Evolutionary conservation across 1,140 invertebrate genomes (phyloP).

Genomic region (Sminthurinus signatus): DNA sequence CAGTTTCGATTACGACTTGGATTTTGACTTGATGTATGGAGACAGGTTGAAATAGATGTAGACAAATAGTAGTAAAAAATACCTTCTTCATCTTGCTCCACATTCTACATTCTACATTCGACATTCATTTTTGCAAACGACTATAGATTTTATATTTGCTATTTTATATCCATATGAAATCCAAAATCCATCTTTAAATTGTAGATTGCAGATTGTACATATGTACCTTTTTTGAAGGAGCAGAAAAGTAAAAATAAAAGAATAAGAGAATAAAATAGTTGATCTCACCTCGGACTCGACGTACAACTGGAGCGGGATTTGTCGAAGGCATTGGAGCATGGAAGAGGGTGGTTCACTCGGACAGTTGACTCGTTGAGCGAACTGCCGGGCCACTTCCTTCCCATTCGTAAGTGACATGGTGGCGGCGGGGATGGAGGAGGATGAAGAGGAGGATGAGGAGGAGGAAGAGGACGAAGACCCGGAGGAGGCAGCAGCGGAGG

Average conservation of each 20-base stretch:
- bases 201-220: background rate
- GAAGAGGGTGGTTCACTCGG: constrained; percentile 36
- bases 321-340: constrained; percentile 39
- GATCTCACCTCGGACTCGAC: constrained; percentile 37
- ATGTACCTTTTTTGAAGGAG: background rate
- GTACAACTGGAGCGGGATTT: constrained; percentile 39
- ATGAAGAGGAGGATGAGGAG: background rate
- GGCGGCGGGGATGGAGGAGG: constrained; percentile 84
- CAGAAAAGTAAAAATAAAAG: background rate
- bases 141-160: too few species aligned
- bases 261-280: background rate
- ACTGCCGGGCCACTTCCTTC: constrained; percentile 38
- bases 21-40: too few species aligned
- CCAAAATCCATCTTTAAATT: too few species aligned
- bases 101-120: too few species aligned
- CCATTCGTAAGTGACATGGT: constrained; percentile 56
- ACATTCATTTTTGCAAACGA: too few species aligned
- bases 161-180: too few species aligned
- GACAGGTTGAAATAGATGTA: too few species aligned
- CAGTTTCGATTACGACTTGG: too few species aligned
- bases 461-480: background rate
- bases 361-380: constrained; percentile 33
- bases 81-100: too few species aligned
- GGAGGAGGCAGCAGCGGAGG: background rate
- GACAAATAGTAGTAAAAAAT: too few species aligned